These are phyloP conservation scores for Cryptophagus acutangulus DNA, from an alignment of 2,888 invertebrate genomes.

Conservation along the genomic window DNA sequence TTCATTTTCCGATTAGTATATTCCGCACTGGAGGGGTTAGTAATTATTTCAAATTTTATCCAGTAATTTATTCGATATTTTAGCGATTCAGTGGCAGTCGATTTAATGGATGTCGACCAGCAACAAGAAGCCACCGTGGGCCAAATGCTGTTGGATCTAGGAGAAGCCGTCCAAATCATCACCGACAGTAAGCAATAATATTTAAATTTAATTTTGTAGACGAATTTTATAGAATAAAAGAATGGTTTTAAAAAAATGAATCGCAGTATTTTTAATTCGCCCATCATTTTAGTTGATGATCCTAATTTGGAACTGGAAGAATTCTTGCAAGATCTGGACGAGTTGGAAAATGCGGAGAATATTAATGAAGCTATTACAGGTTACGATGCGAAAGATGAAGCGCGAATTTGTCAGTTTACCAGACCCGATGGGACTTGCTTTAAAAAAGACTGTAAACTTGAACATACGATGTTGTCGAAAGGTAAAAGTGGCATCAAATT, in stretches of 20 bases:
- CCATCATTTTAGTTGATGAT: slow-evolving; percentile 21
- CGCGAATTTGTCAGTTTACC: slow-evolving; percentile 34
- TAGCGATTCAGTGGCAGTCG: slow-evolving; percentile 29
- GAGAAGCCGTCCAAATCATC: slow-evolving; percentile 27
- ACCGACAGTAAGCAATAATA: slow-evolving; percentile 27
- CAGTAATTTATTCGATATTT: no score
- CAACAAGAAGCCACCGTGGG: slow-evolving; percentile 24
- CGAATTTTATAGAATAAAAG: no score
- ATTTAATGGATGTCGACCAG: slow-evolving; percentile 19
- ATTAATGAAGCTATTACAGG: slow-evolving; percentile 36
- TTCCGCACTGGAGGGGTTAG: no score
- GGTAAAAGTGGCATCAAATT: slow-evolving; percentile 18
- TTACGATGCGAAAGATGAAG: slow-evolving; percentile 37
- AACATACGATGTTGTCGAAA: slow-evolving; percentile 30
- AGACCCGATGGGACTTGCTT: slow-evolving; percentile 31
- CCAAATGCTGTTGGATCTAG: slow-evolving; percentile 26
- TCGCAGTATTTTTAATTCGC: no score
- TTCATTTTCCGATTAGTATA: no score
- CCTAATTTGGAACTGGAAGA: slow-evolving; percentile 24
- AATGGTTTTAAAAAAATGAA: no score
- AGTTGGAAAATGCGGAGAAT: slow-evolving; percentile 28
- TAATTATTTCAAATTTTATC: no score
- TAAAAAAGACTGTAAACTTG: slow-evolving; percentile 35
- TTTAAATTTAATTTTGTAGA: no score
- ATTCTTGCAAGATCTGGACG: slow-evolving; percentile 26